Evolutionary conservation across 2,113 vertebrate genomes (phyloP), one percentile per base, ranked within the genome.

Genomic region (Silurus meridionalis): DNA sequence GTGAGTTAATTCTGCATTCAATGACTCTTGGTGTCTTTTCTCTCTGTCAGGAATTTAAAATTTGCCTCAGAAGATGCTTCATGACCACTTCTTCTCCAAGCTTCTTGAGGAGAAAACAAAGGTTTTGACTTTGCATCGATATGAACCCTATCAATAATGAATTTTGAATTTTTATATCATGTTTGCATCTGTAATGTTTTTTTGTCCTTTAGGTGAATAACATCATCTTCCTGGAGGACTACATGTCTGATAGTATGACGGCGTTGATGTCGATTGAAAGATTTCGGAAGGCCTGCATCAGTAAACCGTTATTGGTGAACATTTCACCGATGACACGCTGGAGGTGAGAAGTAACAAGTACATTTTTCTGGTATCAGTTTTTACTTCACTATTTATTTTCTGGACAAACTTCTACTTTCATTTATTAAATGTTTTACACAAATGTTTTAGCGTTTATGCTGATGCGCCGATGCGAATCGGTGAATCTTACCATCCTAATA

Each of bases 121-220:
- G 93, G 95, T 95, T 63, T 77, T 10, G 46, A 23, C 48, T 52
- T 74, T 10, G 11, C 50, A 4, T 10, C 7, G 21, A 53, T 53
- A 53, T 53, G 21, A 77, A 53, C 19, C 19, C 19, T 50, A 21
- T 50, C 11, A 21, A 37, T 37, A 37, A 37, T 37, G 28, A 37
- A 37, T 67, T 17, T 28, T 19, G 28, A 53, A 9, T 7, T 21
- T 64, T 52, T 50, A 8, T 79, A 58, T 58, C 14, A 28, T 37
- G 8, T 46, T 71, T 46, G 19, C 13, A 37, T 71, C 5, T 17
- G n/a, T 64, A n/a, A 74, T 85, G 37, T 72, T 25, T 50, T 17
- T 23, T 8, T 37, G 28, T 37, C 28, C 28, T 53, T 25, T 92
- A 97, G 96, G 88, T 96, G 25, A 95, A 97, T 93, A 96, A 94